phyloP scores from a whole-genome alignment of 1,140 invertebrate species.

The Cepaea nemoralis region DNA sequence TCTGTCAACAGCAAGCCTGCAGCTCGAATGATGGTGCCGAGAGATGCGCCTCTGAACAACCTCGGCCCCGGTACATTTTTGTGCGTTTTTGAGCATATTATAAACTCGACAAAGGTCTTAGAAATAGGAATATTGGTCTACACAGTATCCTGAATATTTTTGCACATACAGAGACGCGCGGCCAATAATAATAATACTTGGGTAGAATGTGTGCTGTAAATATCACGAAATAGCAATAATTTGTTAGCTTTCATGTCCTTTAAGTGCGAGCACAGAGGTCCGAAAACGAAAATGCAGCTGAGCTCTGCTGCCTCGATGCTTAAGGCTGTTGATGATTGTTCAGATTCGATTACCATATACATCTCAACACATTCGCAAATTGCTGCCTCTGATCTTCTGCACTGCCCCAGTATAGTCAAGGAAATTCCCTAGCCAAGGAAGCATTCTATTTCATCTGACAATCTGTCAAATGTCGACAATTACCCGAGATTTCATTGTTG shows the following conservation, averaged over 20 bases:
- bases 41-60: conserved; percentile 5
- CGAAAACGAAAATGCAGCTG: background rate
- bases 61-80: background rate
- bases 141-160: background rate
- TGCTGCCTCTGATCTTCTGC: background rate
- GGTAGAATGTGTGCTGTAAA: background rate
- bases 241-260: background rate
- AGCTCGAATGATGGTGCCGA: background rate
- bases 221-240: background rate
- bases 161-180: background rate
- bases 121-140: conserved; percentile 1
- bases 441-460: too few relatives aligned
- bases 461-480: too few relatives aligned
- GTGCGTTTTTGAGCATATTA: conserved; percentile 18
- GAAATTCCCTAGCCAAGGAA: too few relatives aligned
- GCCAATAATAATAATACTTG: background rate
- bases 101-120: conserved; percentile 9
- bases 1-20: conserved; percentile 11
- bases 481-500: too few relatives aligned
- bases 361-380: conserved; percentile 3
- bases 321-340: background rate
- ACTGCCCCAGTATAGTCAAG: too few relatives aligned
- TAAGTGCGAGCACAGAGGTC: background rate
- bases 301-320: background rate
- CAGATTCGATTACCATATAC: background rate